Evolutionary conservation across 2,113 vertebrate species (phyloP).

Genomic region (Trichomycterus rosablanca): DNA sequence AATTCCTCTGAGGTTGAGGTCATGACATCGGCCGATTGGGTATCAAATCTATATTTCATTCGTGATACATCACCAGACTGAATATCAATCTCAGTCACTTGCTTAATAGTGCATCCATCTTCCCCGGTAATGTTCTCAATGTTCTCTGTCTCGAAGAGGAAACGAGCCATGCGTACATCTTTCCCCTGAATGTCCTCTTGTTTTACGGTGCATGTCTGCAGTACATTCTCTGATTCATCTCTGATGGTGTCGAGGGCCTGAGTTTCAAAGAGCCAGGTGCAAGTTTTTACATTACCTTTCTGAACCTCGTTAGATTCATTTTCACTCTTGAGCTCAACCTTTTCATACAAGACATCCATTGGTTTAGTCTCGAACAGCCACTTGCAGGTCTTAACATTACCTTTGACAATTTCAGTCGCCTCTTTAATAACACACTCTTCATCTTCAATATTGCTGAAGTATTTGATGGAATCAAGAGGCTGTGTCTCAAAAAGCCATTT

Average conservation of each 20-base stretch:
- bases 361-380: conserved; percentile 92
- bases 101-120: conserved; percentile 67
- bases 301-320: conserved; percentile 64
- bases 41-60: conserved; percentile 86
- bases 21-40: conserved; percentile 76
- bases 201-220: conserved; percentile 70
- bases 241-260: conserved; percentile 78
- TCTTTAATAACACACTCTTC: conserved; percentile 61
- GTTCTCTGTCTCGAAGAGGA: conserved; percentile 86
- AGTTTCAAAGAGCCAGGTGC: conserved; percentile 87
- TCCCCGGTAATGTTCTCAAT: conserved; percentile 74
- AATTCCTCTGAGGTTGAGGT: conserved; percentile 76
- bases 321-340: conserved; percentile 57
- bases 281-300: conserved; percentile 84
- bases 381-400: conserved; percentile 83
- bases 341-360: conserved; percentile 84
- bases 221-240: conserved; percentile 65
- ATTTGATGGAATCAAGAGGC: conserved; percentile 83
- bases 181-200: conserved; percentile 80
- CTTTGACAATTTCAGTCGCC: conserved; percentile 70
- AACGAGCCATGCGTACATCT: conserved; percentile 76
- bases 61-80: conserved; percentile 81
- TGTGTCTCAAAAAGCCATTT: conserved; percentile 95
- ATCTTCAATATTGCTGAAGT: conserved; percentile 77
- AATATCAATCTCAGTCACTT: conserved; percentile 75